A percentile compares a stretch with the other conserved stretches of the same genome.
These are phyloP conservation scores for Denticeps clupeoides DNA, from an alignment of 2,797 vertebrate species.

Conservation along the genomic window DNA sequence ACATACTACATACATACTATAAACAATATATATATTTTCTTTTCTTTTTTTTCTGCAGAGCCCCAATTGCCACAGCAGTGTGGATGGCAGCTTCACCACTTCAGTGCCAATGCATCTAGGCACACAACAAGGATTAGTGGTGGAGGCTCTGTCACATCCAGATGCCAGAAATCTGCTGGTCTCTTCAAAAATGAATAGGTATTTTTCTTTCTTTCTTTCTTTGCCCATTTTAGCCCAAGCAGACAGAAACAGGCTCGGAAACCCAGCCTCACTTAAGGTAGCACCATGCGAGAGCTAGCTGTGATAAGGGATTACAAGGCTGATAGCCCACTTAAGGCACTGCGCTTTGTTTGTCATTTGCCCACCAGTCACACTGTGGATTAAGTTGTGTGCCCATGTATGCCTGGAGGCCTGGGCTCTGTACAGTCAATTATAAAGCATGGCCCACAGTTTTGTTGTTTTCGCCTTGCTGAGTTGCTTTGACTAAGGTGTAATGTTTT, in stretches of 20 bases:
- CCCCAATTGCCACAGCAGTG: not conserved
- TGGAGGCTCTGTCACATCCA: conserved; percentile 39
- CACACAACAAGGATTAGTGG: conserved; percentile 38
- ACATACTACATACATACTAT: no score
- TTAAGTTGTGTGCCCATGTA: not conserved
- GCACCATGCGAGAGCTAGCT: conserved; percentile 38
- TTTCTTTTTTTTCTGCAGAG: not conserved
- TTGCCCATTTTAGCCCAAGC: conserved; percentile 36
- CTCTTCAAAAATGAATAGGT: conserved; percentile 40
- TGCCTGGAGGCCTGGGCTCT: no score
- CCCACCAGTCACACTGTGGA: conserved; percentile 4
- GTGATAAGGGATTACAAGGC: conserved; percentile 53
- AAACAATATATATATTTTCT: no score
- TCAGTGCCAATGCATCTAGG: conserved; percentile 34
- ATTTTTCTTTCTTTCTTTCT: conserved; percentile 36
- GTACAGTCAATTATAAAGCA: no score
- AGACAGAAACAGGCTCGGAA: conserved; percentile 34
- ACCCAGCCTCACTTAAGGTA: conserved; percentile 41
- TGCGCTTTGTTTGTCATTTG: conserved; percentile 46
- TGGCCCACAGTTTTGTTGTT: no score
- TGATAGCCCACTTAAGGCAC: conserved; percentile 45
- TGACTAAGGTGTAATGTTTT: no score
- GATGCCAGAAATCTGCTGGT: conserved; percentile 46
- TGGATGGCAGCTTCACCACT: conserved; percentile 32
- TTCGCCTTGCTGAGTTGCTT: no score